phyloP scores from a whole-genome alignment of 2,113 vertebrate species.

The Recurvirostra avosetta region DNA sequence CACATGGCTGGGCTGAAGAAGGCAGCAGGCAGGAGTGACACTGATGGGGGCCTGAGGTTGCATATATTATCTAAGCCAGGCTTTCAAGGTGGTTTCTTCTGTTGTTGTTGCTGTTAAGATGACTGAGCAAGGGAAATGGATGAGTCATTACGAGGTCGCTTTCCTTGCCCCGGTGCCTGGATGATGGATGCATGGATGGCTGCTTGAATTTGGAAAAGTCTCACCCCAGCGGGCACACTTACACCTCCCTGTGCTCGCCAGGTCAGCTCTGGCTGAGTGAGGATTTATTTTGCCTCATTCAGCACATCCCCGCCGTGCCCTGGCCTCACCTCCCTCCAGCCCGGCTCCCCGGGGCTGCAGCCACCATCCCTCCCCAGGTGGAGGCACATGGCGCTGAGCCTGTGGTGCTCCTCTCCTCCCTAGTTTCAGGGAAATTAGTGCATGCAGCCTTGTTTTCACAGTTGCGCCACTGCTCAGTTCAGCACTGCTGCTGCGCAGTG shows the following conservation, averaged over 20 bases:
- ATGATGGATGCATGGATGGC: background rate
- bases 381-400: background rate
- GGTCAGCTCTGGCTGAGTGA: background rate
- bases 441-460: background rate
- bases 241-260: background rate
- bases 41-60: background rate
- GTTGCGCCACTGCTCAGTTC: background rate
- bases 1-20: background rate
- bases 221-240: background rate
- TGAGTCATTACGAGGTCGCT: background rate
- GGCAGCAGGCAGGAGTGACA: background rate
- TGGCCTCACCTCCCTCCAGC: background rate
- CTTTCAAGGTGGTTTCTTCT: background rate
- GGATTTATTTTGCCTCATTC: background rate
- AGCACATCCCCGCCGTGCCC: background rate
- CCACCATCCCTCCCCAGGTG: fast-evolving
- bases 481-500: background rate
- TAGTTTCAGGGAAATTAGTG: background rate
- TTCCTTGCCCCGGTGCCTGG: background rate
- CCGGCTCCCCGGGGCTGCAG: fast-evolving
- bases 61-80: background rate
- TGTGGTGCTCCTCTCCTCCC: background rate
- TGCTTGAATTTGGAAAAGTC: background rate
- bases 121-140: background rate
- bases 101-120: background rate